These are phyloP conservation scores for Apteryx mantelli DNA, from an alignment of 2,113 vertebrate genomes.

Conservation along the genomic window DNA sequence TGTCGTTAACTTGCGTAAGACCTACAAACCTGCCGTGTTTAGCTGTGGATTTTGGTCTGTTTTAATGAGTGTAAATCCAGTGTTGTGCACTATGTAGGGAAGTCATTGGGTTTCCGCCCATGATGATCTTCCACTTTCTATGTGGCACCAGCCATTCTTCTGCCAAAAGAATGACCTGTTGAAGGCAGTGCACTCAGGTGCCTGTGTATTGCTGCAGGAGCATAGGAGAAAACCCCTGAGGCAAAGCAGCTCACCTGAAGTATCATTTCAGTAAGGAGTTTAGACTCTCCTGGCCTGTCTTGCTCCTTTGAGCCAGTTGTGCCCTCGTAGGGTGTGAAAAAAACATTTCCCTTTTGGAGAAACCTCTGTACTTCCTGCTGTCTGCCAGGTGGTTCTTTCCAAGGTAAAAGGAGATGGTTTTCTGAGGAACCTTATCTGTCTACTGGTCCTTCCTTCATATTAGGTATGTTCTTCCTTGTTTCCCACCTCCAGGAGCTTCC, in stretches of 20 bases:
- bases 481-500: background rate
- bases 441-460: background rate
- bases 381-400: background rate
- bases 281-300: background rate
- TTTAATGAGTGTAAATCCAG: background rate
- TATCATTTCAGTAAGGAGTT: background rate
- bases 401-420: background rate
- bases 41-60: background rate
- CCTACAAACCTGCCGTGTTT: background rate
- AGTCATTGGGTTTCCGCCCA: background rate
- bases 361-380: background rate
- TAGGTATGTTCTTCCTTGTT: background rate
- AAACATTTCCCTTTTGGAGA: background rate
- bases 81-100: background rate
- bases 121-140: background rate
- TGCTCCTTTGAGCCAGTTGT: background rate
- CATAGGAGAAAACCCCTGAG: background rate
- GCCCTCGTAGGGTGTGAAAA: background rate
- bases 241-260: background rate
- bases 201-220: background rate
- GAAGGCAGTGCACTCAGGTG: rapidly evolving
- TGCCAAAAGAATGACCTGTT: background rate
- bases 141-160: background rate
- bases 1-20: background rate
- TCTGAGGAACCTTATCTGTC: background rate